phyloP scores from a whole-genome alignment of 2,113 vertebrate species.

The Caranx melampygus region DNA sequence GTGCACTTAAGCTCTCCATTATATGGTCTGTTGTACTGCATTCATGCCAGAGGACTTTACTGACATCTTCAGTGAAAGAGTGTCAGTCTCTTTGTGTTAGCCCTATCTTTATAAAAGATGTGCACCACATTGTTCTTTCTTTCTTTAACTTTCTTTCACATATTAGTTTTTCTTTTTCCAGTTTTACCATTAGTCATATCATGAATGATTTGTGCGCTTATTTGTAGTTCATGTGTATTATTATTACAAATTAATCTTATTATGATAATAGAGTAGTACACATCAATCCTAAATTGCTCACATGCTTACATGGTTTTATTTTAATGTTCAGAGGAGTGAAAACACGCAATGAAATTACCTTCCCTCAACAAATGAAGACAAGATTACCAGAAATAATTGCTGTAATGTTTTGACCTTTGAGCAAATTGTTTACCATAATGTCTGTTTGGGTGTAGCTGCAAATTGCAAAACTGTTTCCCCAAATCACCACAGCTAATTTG shows the following conservation, averaged over 20 bases:
- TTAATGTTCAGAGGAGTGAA: too few relatives aligned
- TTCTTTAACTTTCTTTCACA: too few relatives aligned
- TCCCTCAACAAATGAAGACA: not conserved
- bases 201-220: too few relatives aligned
- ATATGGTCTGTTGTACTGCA: not conserved
- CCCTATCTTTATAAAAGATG: not conserved
- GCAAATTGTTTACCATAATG: not conserved
- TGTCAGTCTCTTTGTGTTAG: not conserved
- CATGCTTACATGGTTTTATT: too few relatives aligned
- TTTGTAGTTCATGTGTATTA: too few relatives aligned
- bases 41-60: not conserved
- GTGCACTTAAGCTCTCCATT: constrained; percentile 10
- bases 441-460: too few relatives aligned
- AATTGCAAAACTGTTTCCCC: not conserved
- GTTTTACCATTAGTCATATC: not conserved
- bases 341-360: too few relatives aligned
- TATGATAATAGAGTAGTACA: too few relatives aligned
- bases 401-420: not conserved
- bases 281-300: too few relatives aligned
- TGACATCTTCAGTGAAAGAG: not conserved
- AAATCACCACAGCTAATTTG: not conserved
- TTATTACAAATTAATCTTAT: not conserved
- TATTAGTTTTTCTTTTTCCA: too few relatives aligned
- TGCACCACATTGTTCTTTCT: too few relatives aligned
- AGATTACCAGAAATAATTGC: not conserved